Evolutionary conservation across 2,888 invertebrate species (phyloP), one percentile per base, ranked within the genome.

Genomic region (Corbicula japonica): DNA sequence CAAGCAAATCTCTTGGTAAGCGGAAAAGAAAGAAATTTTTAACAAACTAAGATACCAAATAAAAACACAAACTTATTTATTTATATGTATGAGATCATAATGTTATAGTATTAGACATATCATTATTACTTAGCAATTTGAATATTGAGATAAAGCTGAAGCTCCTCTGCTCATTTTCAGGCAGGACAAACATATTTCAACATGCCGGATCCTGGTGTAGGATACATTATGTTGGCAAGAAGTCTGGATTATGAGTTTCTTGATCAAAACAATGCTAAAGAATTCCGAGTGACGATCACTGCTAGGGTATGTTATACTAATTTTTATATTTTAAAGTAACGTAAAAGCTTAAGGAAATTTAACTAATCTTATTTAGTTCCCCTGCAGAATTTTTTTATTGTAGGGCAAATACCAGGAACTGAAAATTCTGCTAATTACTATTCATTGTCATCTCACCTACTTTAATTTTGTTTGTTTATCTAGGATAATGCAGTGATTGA

Each of bases 251-350:
- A 63, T 60, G 78, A 78, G 23, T 1, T n/a, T 15, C 28, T 78
- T 6, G 34, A 60, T 41, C 5, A 2, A n/a, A 10, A 4, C n/a
- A 12, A 21, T 50, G 30, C 26, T 18, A 38, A 26, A 18, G 15
- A 15, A 6, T 71, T 86, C n/a, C 34, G 26, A 23, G 2, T 86
- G 15, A 26, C 44, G 32, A 73, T 78, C 1, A 32, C 38, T 34
- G 86, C 84, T 26, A 76, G 68, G 56, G 61, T 66, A 66, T 56
- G 63, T 4, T 8, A 34, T 2, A n/a, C n/a, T n/a, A n/a, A n/a
- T n/a, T 30, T 30, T 56, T 32, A 30, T 63, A 32, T 63, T n/a
- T 61, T n/a, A 15, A 28, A n/a, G 38, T 18, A 41, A 41, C 18
- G 18, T 41, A 41, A 41, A 41, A 41, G 41, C 10, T 12, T 12